Evolutionary conservation across 1,140 invertebrate species (phyloP).

Genomic region (Drosophila malerkotliana): DNA sequence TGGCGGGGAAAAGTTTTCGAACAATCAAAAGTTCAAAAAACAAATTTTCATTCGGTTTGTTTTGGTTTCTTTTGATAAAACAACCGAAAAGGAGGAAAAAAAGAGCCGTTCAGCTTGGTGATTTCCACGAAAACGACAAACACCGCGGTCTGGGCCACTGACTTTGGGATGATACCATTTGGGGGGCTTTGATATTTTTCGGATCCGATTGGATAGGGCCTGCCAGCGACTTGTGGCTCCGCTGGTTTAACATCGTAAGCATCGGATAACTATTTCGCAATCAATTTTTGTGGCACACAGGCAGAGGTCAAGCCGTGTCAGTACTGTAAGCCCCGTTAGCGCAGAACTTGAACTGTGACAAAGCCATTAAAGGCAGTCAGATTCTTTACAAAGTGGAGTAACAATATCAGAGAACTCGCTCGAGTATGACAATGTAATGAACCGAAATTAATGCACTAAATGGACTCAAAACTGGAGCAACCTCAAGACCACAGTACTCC

Average conservation of each 20-base stretch:
- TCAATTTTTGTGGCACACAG: slow-evolving; percentile 59
- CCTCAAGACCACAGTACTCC: slow-evolving; percentile 35
- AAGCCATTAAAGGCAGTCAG: slow-evolving; percentile 48
- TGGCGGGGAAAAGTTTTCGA: slow-evolving; percentile 60
- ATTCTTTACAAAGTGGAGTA: slow-evolving; percentile 34
- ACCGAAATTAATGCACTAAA: slow-evolving; percentile 74
- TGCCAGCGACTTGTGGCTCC: slow-evolving; percentile 32
- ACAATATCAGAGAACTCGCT: slow-evolving; percentile 43
- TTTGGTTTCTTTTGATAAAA: slow-evolving; percentile 68
- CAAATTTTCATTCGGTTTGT: slow-evolving; percentile 73
- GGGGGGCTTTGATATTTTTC: slow-evolving; percentile 23
- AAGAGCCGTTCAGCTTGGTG: slow-evolving; percentile 68
- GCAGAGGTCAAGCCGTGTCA: slow-evolving; percentile 57
- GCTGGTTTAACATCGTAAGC: slow-evolving; percentile 65
- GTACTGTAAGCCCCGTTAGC: slow-evolving; percentile 36
- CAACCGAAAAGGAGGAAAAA: slow-evolving; percentile 26
- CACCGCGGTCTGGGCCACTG: slow-evolving; percentile 61
- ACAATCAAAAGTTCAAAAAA: slow-evolving; percentile 63
- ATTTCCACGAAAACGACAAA: slow-evolving; percentile 74
- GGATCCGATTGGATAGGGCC: slow-evolving; percentile 11
- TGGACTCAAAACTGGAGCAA: slow-evolving; percentile 68
- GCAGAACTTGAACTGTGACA: slow-evolving; percentile 65
- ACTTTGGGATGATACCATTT: slow-evolving; percentile 39
- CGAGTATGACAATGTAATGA: slow-evolving; percentile 77
- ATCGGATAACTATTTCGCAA: slow-evolving; percentile 63